Conservation (phyloP, 2,797 vertebrate species). For the Anniella stebbinsi region DNA sequence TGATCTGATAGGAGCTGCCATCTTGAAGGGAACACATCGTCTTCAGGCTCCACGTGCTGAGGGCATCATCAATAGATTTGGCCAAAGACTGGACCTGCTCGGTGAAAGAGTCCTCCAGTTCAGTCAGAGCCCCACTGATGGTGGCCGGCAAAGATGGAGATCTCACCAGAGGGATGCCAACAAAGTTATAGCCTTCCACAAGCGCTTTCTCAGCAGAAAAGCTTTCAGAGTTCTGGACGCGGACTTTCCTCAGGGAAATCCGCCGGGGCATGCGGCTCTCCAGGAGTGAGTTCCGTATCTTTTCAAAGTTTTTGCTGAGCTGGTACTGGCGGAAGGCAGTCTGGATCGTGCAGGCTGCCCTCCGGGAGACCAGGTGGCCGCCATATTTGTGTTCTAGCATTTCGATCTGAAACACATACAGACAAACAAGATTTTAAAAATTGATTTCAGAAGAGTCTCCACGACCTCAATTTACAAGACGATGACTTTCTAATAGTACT, state of each 20-base stretch:
- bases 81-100: slow-evolving; percentile 97
- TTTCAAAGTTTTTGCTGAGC: slow-evolving; percentile 99
- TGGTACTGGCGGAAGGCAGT: slow-evolving; percentile 98
- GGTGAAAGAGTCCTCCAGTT: slow-evolving; percentile 97
- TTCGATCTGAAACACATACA: slow-evolving; percentile 88
- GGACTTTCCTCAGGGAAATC: slow-evolving; percentile 93
- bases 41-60: slow-evolving; percentile 95
- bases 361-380: slow-evolving; percentile 92
- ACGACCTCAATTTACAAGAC: neutral
- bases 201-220: slow-evolving; percentile 93
- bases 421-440: neutral
- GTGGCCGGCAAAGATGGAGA: slow-evolving; percentile 90
- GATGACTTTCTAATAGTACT: slow-evolving; percentile 8
- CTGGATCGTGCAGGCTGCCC: slow-evolving; percentile 97
- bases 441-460: slow-evolving; percentile 28
- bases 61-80: slow-evolving; percentile 96
- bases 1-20: slow-evolving; percentile 91
- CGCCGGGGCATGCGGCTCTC: slow-evolving; percentile 95
- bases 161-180: slow-evolving; percentile 91
- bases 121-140: slow-evolving; percentile 91
- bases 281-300: slow-evolving; percentile 96
- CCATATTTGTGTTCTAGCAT: slow-evolving; percentile 98
- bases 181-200: slow-evolving; percentile 90
- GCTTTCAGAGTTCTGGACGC: slow-evolving; percentile 90
- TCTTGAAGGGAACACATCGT: slow-evolving; percentile 96